Evolutionary conservation across 2,797 vertebrate species (phyloP).

Genomic region (Sebastes flavidus): DNA sequence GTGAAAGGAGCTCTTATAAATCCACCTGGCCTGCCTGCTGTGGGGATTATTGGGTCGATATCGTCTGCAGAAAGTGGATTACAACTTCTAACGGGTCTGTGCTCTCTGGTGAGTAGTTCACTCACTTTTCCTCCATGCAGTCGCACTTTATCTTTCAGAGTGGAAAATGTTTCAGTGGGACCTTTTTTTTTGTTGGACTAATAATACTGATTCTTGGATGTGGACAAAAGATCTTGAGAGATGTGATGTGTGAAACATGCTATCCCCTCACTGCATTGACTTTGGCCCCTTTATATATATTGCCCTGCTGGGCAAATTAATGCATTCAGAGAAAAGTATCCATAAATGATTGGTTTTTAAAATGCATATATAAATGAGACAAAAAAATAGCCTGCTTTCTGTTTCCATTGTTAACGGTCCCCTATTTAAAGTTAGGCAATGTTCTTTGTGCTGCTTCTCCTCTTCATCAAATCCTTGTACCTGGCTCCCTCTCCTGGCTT

Average conservation of each 20-base stretch:
- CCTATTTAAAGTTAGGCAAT: neutral
- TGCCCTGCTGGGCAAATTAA: neutral
- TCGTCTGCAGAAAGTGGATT: constrained; percentile 76
- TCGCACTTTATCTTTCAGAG: neutral
- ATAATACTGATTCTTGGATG: constrained; percentile 13
- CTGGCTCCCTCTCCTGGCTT: constrained; percentile 84
- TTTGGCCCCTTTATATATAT: neutral
- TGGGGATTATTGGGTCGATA: constrained; percentile 78
- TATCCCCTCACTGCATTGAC: neutral
- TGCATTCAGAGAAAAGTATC: neutral
- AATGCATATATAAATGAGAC: neutral
- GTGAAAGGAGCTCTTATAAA: constrained; percentile 41
- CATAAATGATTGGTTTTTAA: neutral
- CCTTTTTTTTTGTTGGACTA: neutral
- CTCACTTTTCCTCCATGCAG: constrained; percentile 7
- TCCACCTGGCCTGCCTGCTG: constrained; percentile 59
- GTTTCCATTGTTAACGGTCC: constrained; percentile 19
- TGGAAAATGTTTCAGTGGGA: constrained; percentile 21
- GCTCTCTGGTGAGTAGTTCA: constrained; percentile 73
- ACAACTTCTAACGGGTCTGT: constrained; percentile 52
- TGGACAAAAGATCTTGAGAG: constrained; percentile 47
- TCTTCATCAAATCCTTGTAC: constrained; percentile 63
- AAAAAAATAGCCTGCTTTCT: neutral
- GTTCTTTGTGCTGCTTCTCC: constrained; percentile 26
- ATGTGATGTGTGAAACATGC: constrained; percentile 57